A percentile compares a stretch with the other conserved stretches of the same genome.
These are phyloP conservation scores for Porphyrio hochstetteri DNA, from an alignment of 2,113 vertebrate genomes.

Conservation along the genomic window DNA sequence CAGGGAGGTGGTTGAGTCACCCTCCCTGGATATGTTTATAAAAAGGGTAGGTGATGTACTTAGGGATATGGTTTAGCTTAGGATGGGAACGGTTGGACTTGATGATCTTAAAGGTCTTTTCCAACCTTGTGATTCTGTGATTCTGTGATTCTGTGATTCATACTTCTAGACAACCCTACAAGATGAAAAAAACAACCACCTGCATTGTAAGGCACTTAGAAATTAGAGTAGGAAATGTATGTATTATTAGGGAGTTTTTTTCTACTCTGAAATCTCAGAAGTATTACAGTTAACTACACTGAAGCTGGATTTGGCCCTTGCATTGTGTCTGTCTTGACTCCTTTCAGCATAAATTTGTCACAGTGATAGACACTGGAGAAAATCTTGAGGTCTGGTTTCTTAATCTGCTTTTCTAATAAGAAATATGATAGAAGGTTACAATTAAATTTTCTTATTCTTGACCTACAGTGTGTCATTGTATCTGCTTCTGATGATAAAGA, in stretches of 20 bases:
- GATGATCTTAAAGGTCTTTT: no score
- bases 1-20: not conserved
- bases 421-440: not conserved
- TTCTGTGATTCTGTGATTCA: not conserved
- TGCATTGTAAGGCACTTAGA: not conserved
- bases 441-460: slow-evolving; percentile 1
- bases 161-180: not conserved
- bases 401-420: not conserved
- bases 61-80: no score
- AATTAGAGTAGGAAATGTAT: not conserved
- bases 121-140: no score
- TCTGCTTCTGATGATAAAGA: not conserved
- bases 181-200: rapidly evolving
- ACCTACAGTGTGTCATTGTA: slow-evolving; percentile 11
- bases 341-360: not conserved
- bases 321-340: not conserved
- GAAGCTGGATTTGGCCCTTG: not conserved
- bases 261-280: not conserved
- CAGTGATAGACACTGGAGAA: not conserved
- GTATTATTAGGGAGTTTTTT: not conserved
- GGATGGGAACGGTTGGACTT: no score
- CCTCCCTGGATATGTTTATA: no score
- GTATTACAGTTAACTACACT: not conserved
- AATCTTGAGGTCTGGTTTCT: not conserved
- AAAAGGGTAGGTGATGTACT: no score